These are phyloP conservation scores for Mesitornis unicolor DNA, from an alignment of 2,113 vertebrate genomes.

Conservation along the genomic window DNA sequence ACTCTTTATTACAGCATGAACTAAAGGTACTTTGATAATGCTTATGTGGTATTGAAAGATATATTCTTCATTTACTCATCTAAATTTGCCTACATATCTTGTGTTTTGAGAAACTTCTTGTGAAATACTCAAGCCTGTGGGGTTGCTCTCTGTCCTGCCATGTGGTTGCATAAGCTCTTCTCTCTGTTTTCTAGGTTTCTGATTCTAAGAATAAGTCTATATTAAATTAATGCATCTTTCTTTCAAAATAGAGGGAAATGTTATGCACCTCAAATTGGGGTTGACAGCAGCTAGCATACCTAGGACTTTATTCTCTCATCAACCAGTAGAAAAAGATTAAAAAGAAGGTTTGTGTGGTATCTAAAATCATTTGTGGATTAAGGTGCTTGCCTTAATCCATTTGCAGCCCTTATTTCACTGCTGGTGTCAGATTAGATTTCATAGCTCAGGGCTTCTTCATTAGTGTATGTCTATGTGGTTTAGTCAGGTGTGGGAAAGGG, in stretches of 20 bases:
- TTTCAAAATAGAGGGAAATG: background rate
- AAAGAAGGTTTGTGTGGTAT: background rate
- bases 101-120: background rate
- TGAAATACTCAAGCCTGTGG: background rate
- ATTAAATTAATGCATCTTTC: background rate
- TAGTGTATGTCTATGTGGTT: background rate
- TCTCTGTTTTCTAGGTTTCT: background rate
- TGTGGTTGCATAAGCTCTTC: background rate
- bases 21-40: background rate
- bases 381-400: background rate
- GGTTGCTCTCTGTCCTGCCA: background rate
- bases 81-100: background rate
- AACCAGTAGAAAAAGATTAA: background rate
- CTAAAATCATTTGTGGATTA: background rate
- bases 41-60: background rate
- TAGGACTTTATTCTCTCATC: background rate
- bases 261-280: background rate
- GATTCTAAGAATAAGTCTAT: background rate
- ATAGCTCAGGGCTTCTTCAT: background rate
- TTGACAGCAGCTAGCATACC: background rate
- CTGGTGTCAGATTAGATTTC: background rate
- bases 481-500: background rate
- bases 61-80: background rate
- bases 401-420: background rate
- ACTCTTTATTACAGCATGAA: background rate